A percentile compares a stretch with the other conserved stretches of the same genome.
These are phyloP conservation scores for Nematopogon swammerdamellus DNA, from an alignment of 2,888 invertebrate genomes.

Conservation along the genomic window DNA sequence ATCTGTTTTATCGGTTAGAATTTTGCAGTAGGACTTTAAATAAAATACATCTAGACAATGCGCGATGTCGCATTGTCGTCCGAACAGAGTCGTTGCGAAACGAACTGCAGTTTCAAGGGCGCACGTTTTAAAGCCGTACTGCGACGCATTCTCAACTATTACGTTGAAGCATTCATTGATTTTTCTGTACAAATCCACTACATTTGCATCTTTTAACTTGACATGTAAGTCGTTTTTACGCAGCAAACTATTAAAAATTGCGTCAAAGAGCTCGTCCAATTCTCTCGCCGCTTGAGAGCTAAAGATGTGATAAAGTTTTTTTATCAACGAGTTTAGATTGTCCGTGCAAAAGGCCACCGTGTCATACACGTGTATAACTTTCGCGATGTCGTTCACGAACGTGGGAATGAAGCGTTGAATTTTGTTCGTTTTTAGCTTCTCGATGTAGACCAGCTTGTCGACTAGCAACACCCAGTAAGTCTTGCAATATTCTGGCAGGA, in stretches of 20 bases:
- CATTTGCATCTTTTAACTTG: constrained; percentile 22
- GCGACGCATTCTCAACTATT: constrained; percentile 27
- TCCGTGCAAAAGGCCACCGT: constrained; percentile 25
- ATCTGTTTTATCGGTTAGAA: constrained; percentile 21
- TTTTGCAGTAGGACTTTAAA: constrained; percentile 26
- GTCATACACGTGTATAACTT: constrained; percentile 28
- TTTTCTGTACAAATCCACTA: constrained; percentile 26
- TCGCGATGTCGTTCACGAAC: constrained; percentile 25
- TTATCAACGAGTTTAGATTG: constrained; percentile 25
- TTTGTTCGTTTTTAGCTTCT: constrained; percentile 26
- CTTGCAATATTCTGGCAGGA: constrained; percentile 29
- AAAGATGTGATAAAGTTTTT: constrained; percentile 30
- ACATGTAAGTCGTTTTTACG: constrained; percentile 22
- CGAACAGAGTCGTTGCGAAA: constrained; percentile 20
- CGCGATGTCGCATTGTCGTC: constrained; percentile 11
- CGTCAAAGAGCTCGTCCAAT: constrained; percentile 19
- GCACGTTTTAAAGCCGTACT: constrained; percentile 20
- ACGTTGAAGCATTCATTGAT: constrained; percentile 33
- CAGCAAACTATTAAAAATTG: constrained; percentile 24
- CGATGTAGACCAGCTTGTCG: constrained; percentile 31
- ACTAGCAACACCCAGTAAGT: constrained; percentile 39
- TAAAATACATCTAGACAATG: constrained; percentile 25
- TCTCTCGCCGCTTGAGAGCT: constrained; percentile 19
- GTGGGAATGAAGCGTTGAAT: no score
- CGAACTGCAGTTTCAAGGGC: constrained; percentile 18